Evolutionary conservation across 2,888 invertebrate species (phyloP), one percentile per base, ranked within the genome.

Genomic region (Galeruca laticollis): DNA sequence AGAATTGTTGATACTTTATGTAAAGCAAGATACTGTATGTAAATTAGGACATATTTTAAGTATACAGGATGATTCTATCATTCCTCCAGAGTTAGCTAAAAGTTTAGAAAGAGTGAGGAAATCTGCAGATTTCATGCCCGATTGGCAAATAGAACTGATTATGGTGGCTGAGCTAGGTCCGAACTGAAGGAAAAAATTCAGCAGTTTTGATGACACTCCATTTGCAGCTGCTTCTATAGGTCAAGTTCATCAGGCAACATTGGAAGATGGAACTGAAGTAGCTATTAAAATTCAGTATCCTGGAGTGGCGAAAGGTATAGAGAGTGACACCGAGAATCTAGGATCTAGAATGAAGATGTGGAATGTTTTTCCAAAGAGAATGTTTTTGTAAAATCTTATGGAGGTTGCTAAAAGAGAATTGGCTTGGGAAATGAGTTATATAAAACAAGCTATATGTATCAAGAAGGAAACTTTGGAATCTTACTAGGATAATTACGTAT

Each of bases 141-240:
- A 89, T 31, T 95, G 95, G 93, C 99, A 99, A 87, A 94, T 98
- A 72, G 92, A 96, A 82, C 90, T n/a, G 75, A 96, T 97, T 10
- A 87, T 99, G 89, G 83, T 77, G 5, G 85, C 88, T 0, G 95
- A 99, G 83, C 87, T 99, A 43, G 99, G 99, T 0, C 78, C 86
- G 0, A 90, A 95, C 56, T 99, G 99, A 99, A 87, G 91, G 67
- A 82, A 84, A 0, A 90, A 90, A 74, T 87, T 99, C 63, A 84
- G 86, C 0, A 87, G 87, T 47, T 99, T 99, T 84, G 96, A 99
- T 65, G 91, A 94, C 21, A 94, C 92, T 83, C 99, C 99, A 0
- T 99, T 99, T 86, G 99, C 99, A 0, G 99, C 99, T 13, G 99
- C 99, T 4, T 98, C 98, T 33, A 99, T 99, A 79, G 94, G 94